phyloP scores from a whole-genome alignment of 1,140 invertebrate species.

The Drosophila azteca region DNA sequence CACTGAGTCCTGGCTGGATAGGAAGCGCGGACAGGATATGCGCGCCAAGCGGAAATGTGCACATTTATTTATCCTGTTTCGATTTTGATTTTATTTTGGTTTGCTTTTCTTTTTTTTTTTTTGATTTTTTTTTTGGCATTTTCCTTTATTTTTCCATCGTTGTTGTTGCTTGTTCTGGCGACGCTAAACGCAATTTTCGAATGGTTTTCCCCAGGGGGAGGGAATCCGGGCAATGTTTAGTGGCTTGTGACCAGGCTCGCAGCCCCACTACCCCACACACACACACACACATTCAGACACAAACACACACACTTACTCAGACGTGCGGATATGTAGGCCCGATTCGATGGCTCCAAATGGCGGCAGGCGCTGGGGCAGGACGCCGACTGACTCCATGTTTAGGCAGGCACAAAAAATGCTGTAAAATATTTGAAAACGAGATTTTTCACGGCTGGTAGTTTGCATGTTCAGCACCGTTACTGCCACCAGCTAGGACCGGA shows the following conservation, averaged over 20 bases:
- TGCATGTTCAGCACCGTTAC: slow-evolving; percentile 77
- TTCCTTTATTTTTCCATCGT: slow-evolving; percentile 38
- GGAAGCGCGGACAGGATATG: slow-evolving; percentile 79
- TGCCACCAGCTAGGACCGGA: slow-evolving; percentile 7
- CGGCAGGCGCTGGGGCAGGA: background rate
- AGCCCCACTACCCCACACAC: slow-evolving; percentile 26
- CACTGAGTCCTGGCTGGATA: slow-evolving; percentile 33
- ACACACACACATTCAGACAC: slow-evolving; percentile 5
- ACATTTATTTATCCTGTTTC: slow-evolving; percentile 83
- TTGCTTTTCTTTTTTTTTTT: slow-evolving; percentile 11
- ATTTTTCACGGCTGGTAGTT: slow-evolving; percentile 82
- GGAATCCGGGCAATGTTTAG: slow-evolving; percentile 52
- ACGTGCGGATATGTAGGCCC: slow-evolving; percentile 1
- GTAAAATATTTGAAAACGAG: slow-evolving; percentile 81
- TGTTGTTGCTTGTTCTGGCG: slow-evolving; percentile 16
- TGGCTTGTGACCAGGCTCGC: slow-evolving; percentile 48
- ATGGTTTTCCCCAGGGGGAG: slow-evolving; percentile 49
- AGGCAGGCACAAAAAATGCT: slow-evolving; percentile 75
- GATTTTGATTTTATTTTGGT: slow-evolving; percentile 75
- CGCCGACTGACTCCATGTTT: slow-evolving; percentile 36
- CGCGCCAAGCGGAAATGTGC: slow-evolving; percentile 80
- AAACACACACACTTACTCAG: slow-evolving; percentile 6
- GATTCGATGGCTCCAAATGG: background rate
- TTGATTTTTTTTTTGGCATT: slow-evolving; percentile 27
- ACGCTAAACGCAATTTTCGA: slow-evolving; percentile 66